Evolutionary conservation across 2,888 invertebrate genomes (phyloP).

Genomic region (Euproctis similis): DNA sequence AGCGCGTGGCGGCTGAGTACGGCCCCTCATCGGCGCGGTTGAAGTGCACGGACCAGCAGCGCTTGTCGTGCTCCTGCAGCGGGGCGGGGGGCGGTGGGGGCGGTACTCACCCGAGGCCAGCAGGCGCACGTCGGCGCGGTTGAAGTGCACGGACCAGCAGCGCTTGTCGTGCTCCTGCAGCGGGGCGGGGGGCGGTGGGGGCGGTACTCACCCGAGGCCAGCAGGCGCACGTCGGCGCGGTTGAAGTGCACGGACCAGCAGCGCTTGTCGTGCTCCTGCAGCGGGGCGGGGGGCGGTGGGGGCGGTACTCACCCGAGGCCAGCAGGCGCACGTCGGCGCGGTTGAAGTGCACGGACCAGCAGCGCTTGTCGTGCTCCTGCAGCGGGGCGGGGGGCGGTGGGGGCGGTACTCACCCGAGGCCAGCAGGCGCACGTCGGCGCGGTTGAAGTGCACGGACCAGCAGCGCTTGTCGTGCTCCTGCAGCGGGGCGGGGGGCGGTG

Average conservation of each 20-base stretch:
- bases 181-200: too few relatives aligned
- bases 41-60: slow-evolving; percentile 97
- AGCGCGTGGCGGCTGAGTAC: slow-evolving; percentile 89
- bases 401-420: slow-evolving; percentile 80
- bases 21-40: slow-evolving; percentile 92
- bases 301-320: slow-evolving; percentile 80
- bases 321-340: slow-evolving; percentile 91
- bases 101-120: slow-evolving; percentile 91
- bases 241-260: slow-evolving; percentile 98
- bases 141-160: slow-evolving; percentile 97
- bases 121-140: slow-evolving; percentile 90
- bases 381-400: too few relatives aligned
- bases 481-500: slow-evolving; percentile 79
- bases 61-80: slow-evolving; percentile 90
- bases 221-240: slow-evolving; percentile 89
- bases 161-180: slow-evolving; percentile 92
- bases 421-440: slow-evolving; percentile 90
- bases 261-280: slow-evolving; percentile 92
- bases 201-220: slow-evolving; percentile 91
- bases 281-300: too few relatives aligned
- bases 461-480: slow-evolving; percentile 95
- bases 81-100: too few relatives aligned
- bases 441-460: slow-evolving; percentile 97
- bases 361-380: slow-evolving; percentile 94
- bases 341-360: slow-evolving; percentile 98